Evolutionary conservation across 35 echinoderm and acorn worm species (phyloP).

Genomic region (Apostichopus parvimensis): DNA sequence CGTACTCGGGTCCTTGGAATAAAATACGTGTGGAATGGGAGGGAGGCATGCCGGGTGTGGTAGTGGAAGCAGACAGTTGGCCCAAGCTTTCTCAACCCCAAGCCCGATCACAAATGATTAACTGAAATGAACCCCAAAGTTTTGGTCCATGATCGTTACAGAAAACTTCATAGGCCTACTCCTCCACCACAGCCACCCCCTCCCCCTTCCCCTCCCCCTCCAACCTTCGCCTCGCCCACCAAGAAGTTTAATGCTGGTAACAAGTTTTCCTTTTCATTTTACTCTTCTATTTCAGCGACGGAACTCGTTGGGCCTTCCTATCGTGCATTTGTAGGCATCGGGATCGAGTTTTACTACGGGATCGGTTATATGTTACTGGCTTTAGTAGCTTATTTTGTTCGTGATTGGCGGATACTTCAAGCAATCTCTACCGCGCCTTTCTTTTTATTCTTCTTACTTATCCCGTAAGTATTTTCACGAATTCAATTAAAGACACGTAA

Average conservation of each 20-base stretch:
- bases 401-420: slow-evolving; percentile 21
- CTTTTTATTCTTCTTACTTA: slow-evolving; percentile 11
- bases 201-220: background rate
- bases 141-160: background rate
- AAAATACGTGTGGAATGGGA: too few relatives aligned
- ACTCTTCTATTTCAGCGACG: background rate
- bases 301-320: background rate
- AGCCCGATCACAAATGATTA: too few relatives aligned
- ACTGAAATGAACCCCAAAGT: too few relatives aligned
- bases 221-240: too few relatives aligned
- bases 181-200: too few relatives aligned
- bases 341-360: background rate
- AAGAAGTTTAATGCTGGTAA: too few relatives aligned
- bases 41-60: too few relatives aligned
- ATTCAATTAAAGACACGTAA: too few relatives aligned
- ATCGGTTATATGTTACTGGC: background rate
- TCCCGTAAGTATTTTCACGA: slow-evolving; percentile 8
- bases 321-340: background rate
- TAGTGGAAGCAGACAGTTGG: too few relatives aligned
- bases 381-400: background rate
- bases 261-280: background rate
- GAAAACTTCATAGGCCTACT: too few relatives aligned
- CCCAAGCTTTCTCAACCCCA: too few relatives aligned
- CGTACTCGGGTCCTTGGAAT: too few relatives aligned
- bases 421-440: background rate